Conservation (phyloP, 2,888 invertebrate genomes). For the Cyrtodaria siliqua region DNA sequence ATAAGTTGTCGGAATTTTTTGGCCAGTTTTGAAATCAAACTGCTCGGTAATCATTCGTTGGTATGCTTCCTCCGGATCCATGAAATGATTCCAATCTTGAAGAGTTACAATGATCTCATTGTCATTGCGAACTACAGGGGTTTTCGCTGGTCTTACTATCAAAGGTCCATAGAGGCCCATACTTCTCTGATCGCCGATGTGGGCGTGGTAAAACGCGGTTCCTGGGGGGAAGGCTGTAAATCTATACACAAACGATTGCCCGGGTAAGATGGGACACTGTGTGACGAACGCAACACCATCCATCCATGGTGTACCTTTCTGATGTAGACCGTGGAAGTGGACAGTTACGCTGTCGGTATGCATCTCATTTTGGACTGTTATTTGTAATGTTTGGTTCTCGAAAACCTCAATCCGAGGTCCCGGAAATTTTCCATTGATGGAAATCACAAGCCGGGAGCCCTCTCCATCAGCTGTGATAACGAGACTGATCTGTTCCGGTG, state of each 20-base stretch:
- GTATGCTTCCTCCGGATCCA: slow-evolving; percentile 61
- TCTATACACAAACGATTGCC: slow-evolving; percentile 69
- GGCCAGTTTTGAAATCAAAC: slow-evolving; percentile 43
- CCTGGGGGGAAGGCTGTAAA: slow-evolving; percentile 66
- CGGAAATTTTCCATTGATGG: slow-evolving; percentile 71
- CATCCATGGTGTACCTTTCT: slow-evolving; percentile 67
- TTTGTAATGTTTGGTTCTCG: slow-evolving; percentile 60
- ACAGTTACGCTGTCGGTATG: slow-evolving; percentile 67
- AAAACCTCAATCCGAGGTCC: slow-evolving; percentile 73
- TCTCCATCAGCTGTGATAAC: slow-evolving; percentile 70
- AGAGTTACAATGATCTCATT: slow-evolving; percentile 62
- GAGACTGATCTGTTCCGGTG: too few species aligned
- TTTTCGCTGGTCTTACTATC: slow-evolving; percentile 48
- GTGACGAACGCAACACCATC: slow-evolving; percentile 74
- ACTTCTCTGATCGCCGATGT: slow-evolving; percentile 68
- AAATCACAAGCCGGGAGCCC: slow-evolving; percentile 63
- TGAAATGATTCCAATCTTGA: slow-evolving; percentile 73
- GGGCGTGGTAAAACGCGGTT: slow-evolving; percentile 72
- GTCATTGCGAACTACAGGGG: background rate
- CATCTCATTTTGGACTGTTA: slow-evolving; percentile 63
- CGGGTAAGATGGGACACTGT: slow-evolving; percentile 74
- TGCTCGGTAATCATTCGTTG: slow-evolving; percentile 55
- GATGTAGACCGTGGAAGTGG: slow-evolving; percentile 76
- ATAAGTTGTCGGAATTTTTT: slow-evolving; percentile 24
- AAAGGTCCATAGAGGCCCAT: slow-evolving; percentile 71